Evolutionary conservation across 2,797 vertebrate genomes (phyloP).

Genomic region (Sphenopsis melanotis): DNA sequence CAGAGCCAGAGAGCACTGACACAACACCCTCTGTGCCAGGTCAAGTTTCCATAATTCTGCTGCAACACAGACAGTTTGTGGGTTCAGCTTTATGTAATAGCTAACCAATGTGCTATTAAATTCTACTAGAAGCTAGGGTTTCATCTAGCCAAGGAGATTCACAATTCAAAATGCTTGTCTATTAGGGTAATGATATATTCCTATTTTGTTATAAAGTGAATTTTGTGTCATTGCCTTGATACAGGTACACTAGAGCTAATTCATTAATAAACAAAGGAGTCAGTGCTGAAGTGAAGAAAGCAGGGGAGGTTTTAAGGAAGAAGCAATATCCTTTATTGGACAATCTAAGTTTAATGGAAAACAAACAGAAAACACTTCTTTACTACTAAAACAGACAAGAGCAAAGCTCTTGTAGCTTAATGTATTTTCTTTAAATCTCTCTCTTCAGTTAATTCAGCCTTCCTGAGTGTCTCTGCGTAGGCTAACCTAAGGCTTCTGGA

Average conservation of each 20-base stretch:
- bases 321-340: not conserved
- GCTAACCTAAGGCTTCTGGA: not conserved
- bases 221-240: not conserved
- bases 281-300: not conserved
- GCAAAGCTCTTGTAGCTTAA: not conserved
- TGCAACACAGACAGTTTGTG: not conserved
- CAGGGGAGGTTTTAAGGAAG: not conserved
- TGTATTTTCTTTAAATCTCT: not conserved
- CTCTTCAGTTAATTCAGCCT: not conserved
- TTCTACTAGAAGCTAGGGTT: not conserved
- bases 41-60: not conserved
- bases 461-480: not conserved
- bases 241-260: not conserved
- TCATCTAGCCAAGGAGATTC: not conserved
- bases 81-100: not conserved
- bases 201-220: not conserved
- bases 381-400: not conserved
- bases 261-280: not conserved
- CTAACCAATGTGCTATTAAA: not conserved
- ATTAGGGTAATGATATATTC: not conserved
- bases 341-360: not conserved
- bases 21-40: not conserved
- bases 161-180: not conserved
- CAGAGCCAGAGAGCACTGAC: not conserved
- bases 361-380: not conserved